These are phyloP conservation scores for Drosophila testacea DNA, from an alignment of 2,888 invertebrate genomes.

Conservation along the genomic window DNA sequence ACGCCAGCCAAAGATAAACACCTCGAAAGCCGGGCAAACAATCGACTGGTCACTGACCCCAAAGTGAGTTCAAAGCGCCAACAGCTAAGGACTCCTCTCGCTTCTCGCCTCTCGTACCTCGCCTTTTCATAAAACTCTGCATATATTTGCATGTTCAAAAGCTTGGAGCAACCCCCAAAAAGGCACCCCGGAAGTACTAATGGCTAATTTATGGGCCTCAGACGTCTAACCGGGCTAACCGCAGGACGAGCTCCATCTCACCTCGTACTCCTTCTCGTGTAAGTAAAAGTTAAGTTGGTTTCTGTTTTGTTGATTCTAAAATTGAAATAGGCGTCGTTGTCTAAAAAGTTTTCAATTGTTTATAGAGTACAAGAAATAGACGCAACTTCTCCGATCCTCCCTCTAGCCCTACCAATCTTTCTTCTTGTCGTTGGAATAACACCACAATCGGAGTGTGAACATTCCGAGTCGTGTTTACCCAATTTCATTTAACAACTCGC, in stretches of 20 bases:
- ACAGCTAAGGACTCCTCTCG: conserved; percentile 12
- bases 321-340: conserved; percentile 78
- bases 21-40: conserved; percentile 27
- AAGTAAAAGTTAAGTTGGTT: conserved; percentile 50
- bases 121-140: conserved; percentile 47
- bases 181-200: conserved; percentile 71
- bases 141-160: conserved; percentile 73
- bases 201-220: conserved; percentile 82
- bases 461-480: conserved; percentile 70
- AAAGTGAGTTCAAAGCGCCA: conserved; percentile 73
- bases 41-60: conserved; percentile 75
- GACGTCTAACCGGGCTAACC: conserved; percentile 54
- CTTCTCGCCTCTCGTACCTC: conserved; percentile 5
- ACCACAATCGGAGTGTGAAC: conserved; percentile 40
- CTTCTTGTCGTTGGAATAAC: background rate
- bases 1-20: conserved; percentile 60
- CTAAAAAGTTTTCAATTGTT: conserved; percentile 78
- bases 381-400: conserved; percentile 31
- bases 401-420: background rate
- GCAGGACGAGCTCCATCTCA: conserved; percentile 37
- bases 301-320: conserved; percentile 70
- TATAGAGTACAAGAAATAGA: conserved; percentile 69
- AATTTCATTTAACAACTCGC: conserved; percentile 57
- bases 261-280: conserved; percentile 15
- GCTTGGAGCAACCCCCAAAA: conserved; percentile 49